Conservation (phyloP, 2,113 vertebrate species). For the Rhabdomys dilectus region DNA sequence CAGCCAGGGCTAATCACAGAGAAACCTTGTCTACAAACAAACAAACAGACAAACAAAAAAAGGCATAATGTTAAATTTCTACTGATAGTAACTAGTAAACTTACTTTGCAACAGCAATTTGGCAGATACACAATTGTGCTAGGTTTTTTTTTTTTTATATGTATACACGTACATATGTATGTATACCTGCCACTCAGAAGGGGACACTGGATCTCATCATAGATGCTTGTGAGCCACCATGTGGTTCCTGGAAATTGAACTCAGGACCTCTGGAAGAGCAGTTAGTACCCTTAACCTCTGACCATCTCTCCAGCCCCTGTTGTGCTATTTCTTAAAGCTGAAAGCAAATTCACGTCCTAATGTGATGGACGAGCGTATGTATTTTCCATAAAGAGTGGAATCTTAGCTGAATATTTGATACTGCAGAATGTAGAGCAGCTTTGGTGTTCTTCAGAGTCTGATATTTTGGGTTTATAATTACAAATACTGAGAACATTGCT, state of each 20-base stretch:
- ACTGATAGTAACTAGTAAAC: background rate
- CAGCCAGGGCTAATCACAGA: too few relatives aligned
- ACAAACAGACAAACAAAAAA: background rate
- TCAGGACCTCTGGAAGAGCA: too few relatives aligned
- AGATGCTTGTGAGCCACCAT: too few relatives aligned
- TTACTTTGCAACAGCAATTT: background rate
- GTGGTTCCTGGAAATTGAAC: too few relatives aligned
- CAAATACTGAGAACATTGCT: background rate
- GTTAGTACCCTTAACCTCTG: too few relatives aligned
- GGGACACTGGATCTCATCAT: too few relatives aligned
- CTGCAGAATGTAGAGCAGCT: background rate
- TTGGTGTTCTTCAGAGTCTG: background rate
- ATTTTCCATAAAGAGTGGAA: background rate
- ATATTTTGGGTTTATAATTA: background rate
- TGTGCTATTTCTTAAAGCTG: background rate
- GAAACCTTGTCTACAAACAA: too few relatives aligned
- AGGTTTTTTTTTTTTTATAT: too few relatives aligned
- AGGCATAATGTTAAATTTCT: background rate
- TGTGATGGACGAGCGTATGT: background rate
- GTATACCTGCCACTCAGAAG: too few relatives aligned
- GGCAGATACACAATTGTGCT: background rate
- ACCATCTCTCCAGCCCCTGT: too few relatives aligned
- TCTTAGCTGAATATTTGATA: background rate
- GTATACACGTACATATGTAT: too few relatives aligned
- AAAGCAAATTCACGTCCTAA: background rate